Percentiles rank a stretch among this genome's conserved stretches.
Evolutionary conservation across 2,888 invertebrate genomes (phyloP).

Genomic region (Fabriciana adippe): DNA sequence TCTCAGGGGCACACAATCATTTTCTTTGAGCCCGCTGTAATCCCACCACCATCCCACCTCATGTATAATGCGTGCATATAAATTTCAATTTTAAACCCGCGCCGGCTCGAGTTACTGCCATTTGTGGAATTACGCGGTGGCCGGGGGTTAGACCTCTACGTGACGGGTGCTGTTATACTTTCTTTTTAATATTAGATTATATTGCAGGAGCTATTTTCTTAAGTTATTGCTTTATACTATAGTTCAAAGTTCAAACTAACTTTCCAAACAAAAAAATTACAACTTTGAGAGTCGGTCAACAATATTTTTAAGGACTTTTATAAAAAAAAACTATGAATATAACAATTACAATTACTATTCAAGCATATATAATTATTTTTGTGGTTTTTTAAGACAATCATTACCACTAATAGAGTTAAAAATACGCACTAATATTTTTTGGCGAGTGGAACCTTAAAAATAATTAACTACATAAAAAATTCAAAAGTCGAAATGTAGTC

Average conservation of each 20-base stretch:
- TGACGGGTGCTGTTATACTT: slow-evolving; percentile 26
- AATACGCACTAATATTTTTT: too few species aligned
- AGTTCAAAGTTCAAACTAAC: neutral
- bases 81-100: slow-evolving; percentile 81
- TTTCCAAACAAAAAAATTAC: too few species aligned
- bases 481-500: slow-evolving; percentile 11
- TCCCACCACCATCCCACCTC: slow-evolving; percentile 54
- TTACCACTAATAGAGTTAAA: too few species aligned
- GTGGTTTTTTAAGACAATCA: too few species aligned
- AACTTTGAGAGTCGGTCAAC: too few species aligned
- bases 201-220: slow-evolving; percentile 12
- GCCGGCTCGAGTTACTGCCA: slow-evolving; percentile 74
- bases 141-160: slow-evolving; percentile 43
- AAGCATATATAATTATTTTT: too few species aligned
- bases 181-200: slow-evolving; percentile 27
- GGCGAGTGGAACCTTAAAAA: too few species aligned
- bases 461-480: too few species aligned
- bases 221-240: slow-evolving; percentile 6
- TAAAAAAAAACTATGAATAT: neutral
- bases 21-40: slow-evolving; percentile 56
- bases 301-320: neutral
- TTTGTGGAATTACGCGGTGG: slow-evolving; percentile 71
- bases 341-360: neutral
- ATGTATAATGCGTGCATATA: slow-evolving; percentile 79
- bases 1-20: slow-evolving; percentile 50